These are phyloP conservation scores for Zaprionus lineosus DNA, from an alignment of 2,888 invertebrate species.

Conservation along the genomic window DNA sequence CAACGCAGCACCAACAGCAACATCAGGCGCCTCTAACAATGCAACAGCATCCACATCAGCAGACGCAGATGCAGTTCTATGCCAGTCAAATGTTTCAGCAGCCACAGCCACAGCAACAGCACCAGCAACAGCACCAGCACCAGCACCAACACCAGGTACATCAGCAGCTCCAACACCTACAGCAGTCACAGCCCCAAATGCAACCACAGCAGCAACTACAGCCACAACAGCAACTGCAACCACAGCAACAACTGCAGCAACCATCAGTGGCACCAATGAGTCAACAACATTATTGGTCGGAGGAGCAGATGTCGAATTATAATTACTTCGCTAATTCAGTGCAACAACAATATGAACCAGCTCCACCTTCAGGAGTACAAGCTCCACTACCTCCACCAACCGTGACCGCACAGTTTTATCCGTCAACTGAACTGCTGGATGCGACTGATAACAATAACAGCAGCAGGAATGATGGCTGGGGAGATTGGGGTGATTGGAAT, in stretches of 20 bases:
- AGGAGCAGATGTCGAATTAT: slow-evolving; percentile 38
- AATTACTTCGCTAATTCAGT: slow-evolving; percentile 49
- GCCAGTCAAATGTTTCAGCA: slow-evolving; percentile 59
- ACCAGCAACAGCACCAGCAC: slow-evolving; percentile 31
- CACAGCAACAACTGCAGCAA: slow-evolving; percentile 56
- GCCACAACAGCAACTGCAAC: slow-evolving; percentile 47
- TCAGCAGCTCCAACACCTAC: slow-evolving; percentile 35
- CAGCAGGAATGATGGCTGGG: slow-evolving; percentile 78
- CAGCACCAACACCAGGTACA: slow-evolving; percentile 30
- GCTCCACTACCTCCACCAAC: slow-evolving; percentile 4
- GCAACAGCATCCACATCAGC: slow-evolving; percentile 26
- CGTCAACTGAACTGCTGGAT: slow-evolving; percentile 34
- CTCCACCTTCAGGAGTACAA: slow-evolving; percentile 1
- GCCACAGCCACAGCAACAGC: slow-evolving; percentile 36
- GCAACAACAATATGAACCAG: slow-evolving; percentile 14
- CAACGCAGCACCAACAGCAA: slow-evolving; percentile 32
- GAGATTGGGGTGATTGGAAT: slow-evolving; percentile 81
- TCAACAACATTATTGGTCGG: slow-evolving; percentile 40
- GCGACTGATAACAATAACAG: slow-evolving; percentile 60
- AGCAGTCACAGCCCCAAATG: slow-evolving; percentile 12
- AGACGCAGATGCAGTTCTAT: slow-evolving; percentile 45
- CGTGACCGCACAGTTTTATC: slow-evolving; percentile 27
- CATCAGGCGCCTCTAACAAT: slow-evolving; percentile 18
- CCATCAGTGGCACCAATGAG: slow-evolving; percentile 23
- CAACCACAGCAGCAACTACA: slow-evolving; percentile 26